Evolutionary conservation across 2,888 invertebrate genomes (phyloP), one percentile per base, ranked within the genome.

Genomic region (Andrena dorsata): DNA sequence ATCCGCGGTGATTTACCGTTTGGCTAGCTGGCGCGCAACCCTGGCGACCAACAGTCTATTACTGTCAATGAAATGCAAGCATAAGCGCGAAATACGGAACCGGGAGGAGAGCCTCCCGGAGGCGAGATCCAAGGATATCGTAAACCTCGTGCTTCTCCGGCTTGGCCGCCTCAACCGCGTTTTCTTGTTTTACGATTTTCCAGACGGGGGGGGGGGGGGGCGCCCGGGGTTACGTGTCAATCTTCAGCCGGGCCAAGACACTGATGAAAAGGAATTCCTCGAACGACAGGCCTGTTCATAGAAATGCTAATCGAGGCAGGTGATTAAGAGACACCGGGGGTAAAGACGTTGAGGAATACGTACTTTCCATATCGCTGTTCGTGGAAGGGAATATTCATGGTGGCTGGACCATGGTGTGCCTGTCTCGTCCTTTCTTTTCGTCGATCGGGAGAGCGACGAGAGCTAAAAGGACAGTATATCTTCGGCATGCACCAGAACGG

Each of bases 61-160:
- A 87, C 82, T 79, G 88, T 87, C 87, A 84, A 88, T 88, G 87
- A 70, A 84, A 86, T 61, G 80, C 77, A 78, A 86, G 81, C 81
- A 80, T 41, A 20, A 28, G 53, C 73, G 74, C 76, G 63, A 73
- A 58, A 79, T 71, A 78, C 73, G 56, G 77, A 23, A 35, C 49
- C 61, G 53, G 8, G 53, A 32, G n/a, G 77, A 73, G 77, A 81
- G 64, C 71, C 53, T 30, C 66, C 4, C 56, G 63, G 53, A 75
- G 63, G 28, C 30, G 56, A 47, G 51, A 78, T 76, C 73, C 60
- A 56, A 60, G 74, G 61, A 74, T 74, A 76, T 64, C 69, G 61
- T 86, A 82, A 86, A 86, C 76, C 47, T 58, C 66, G 71, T 28
- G 63, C 56, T 53, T n/a, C 23, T 30, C 28, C 35, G 26, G 32